These are phyloP conservation scores for Unio pictorum DNA, from an alignment of 2,888 invertebrate genomes.

Conservation along the genomic window DNA sequence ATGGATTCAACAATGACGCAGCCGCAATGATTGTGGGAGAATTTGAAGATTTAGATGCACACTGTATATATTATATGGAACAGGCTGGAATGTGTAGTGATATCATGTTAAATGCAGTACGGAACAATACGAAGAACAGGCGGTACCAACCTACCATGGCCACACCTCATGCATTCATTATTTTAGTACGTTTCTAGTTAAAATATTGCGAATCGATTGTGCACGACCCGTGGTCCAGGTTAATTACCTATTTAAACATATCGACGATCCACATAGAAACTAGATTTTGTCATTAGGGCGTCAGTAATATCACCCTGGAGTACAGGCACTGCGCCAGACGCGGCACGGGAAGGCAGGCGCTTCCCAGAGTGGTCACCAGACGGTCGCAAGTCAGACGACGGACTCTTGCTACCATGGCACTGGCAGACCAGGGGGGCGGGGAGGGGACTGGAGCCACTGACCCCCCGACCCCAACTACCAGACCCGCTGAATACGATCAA, in stretches of 20 bases:
- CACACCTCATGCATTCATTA: conserved; percentile 12
- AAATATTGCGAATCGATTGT: conserved; percentile 42
- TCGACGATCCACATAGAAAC: conserved; percentile 18
- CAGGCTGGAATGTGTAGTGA: too few species aligned
- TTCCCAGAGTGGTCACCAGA: conserved; percentile 29
- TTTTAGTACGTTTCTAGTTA: conserved; percentile 20
- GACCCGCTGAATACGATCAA: conserved; percentile 55
- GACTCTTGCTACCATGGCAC: conserved; percentile 31
- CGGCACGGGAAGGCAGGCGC: conserved; percentile 34
- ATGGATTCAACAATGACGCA: conserved; percentile 4
- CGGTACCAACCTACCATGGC: background rate
- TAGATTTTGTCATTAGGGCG: conserved; percentile 1
- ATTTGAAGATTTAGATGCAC: background rate
- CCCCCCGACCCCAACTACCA: conserved; percentile 29
- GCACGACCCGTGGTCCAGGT: conserved; percentile 28
- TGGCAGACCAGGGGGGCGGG: conserved; percentile 8
- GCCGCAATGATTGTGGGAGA: conserved; percentile 1
- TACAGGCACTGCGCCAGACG: conserved; percentile 23
- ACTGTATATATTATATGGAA: too few species aligned
- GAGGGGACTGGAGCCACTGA: conserved; percentile 34
- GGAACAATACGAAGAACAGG: too few species aligned
- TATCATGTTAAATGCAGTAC: too few species aligned
- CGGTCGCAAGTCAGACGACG: conserved; percentile 30
- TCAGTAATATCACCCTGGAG: conserved; percentile 21
- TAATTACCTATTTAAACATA: conserved; percentile 42